phyloP scores from a whole-genome alignment of 2,797 vertebrate species.

The Percopsis omiscomaycus region DNA sequence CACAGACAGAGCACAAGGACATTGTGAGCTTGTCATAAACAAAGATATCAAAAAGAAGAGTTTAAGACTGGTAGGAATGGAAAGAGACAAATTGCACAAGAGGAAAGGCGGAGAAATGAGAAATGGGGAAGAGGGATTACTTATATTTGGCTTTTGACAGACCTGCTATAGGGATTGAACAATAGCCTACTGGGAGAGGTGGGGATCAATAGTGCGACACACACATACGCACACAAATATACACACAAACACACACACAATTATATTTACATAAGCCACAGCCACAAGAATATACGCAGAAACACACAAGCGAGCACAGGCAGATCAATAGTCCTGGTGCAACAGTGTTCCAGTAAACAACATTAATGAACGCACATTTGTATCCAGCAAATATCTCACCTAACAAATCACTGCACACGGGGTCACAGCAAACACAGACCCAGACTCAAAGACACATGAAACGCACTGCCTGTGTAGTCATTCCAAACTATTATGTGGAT shows the following conservation, averaged over 20 bases:
- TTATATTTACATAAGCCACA: background rate
- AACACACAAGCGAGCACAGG: slow-evolving; percentile 21
- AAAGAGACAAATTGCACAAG: slow-evolving; percentile 40
- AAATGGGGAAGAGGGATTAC: slow-evolving; percentile 60
- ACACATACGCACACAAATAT: slow-evolving; percentile 5
- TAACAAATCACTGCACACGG: slow-evolving; percentile 50
- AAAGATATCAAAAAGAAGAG: slow-evolving; percentile 26
- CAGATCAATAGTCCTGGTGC: slow-evolving; percentile 64
- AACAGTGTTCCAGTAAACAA: slow-evolving; percentile 68
- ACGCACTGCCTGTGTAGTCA: too few species aligned
- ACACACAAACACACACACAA: slow-evolving; percentile 46
- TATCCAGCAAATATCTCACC: slow-evolving; percentile 61
- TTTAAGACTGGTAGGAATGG: slow-evolving; percentile 28
- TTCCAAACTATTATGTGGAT: too few species aligned
- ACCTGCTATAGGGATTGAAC: slow-evolving; percentile 66
- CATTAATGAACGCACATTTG: slow-evolving; percentile 73
- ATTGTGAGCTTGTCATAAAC: slow-evolving; percentile 12
- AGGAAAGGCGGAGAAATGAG: slow-evolving; percentile 29
- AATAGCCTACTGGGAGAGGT: slow-evolving; percentile 56
- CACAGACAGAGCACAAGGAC: background rate
- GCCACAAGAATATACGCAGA: slow-evolving; percentile 5
- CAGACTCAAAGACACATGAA: background rate
- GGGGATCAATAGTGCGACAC: slow-evolving; percentile 63
- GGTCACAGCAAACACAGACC: slow-evolving; percentile 5
- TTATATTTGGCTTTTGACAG: slow-evolving; percentile 72